Conservation (phyloP, 2,888 invertebrate genomes). For the Cinara cedri region DNA sequence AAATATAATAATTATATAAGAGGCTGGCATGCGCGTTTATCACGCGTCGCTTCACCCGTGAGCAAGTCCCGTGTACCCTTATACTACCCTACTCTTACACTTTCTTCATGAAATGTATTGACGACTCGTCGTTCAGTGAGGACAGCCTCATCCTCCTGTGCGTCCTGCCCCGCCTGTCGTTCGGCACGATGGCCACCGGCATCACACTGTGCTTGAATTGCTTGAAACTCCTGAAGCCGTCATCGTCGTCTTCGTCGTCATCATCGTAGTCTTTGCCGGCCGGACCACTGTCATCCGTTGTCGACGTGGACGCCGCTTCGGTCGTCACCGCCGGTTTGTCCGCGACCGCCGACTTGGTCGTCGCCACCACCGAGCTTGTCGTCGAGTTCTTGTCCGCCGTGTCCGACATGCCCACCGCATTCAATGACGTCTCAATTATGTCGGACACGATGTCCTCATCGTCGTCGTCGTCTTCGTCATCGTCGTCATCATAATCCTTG, state of each 20-base stretch:
- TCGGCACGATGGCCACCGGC: constrained; percentile 52
- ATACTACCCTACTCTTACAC: neutral
- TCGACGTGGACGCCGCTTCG: neutral
- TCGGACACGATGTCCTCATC: constrained; percentile 58
- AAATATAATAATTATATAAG: neutral
- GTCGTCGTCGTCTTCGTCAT: constrained; percentile 40
- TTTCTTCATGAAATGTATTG: constrained; percentile 53
- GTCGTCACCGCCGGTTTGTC: neutral
- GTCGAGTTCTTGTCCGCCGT: constrained; percentile 21
- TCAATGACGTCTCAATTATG: constrained; percentile 58
- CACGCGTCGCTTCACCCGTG: neutral
- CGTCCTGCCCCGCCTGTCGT: constrained; percentile 59
- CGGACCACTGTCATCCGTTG: neutral
- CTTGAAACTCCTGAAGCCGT: constrained; percentile 9
- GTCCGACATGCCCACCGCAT: constrained; percentile 38
- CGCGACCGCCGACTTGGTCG: constrained; percentile 63
- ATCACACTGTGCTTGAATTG: neutral
- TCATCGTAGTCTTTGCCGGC: constrained; percentile 25
- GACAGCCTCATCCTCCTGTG: constrained; percentile 61
- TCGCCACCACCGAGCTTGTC: neutral
- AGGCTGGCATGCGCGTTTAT: neutral
- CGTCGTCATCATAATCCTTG: constrained; percentile 40
- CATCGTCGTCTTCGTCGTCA: constrained; percentile 57
- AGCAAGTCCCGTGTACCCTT: neutral
- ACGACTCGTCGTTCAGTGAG: constrained; percentile 44